Evolutionary conservation across 1,140 invertebrate species (phyloP), one percentile per base, ranked within the genome.

Genomic region (Stegodyphus mimosarum): DNA sequence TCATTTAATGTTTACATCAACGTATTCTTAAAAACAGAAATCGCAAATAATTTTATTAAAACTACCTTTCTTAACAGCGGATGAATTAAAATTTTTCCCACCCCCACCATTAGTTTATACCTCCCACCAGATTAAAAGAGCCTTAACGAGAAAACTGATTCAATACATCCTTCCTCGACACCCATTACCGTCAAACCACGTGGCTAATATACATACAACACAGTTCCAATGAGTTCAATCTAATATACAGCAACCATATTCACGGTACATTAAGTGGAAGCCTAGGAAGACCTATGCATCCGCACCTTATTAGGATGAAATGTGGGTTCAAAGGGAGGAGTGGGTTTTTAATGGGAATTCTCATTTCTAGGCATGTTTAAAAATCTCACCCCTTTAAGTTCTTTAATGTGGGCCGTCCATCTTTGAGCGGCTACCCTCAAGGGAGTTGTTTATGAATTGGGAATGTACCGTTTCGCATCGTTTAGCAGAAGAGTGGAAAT

Each of bases 361-460:
- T 51, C 70, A 72, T 72, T 51, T 72, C 49, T 72, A 51, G 50
- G 11, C 49, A 51, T 72, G 50, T 72, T 72, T 51, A 72, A 72
- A 72, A 72, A 51, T 51, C 17, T 51, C 52, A 52, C 70, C 70
- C 49, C 70, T 4, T 69, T 51, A 72, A 7, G 70, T 51, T n/a
- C 52, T 51, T 51, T 72, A 72, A 72, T 72, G 70, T 17, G 49
- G 49, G 48, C 49, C 70, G 50, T 72, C 49, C 70, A 51, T 72
- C 70, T 72, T 72, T 72, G 49, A 17, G 50, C 50, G 52, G 50
- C 52, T 72, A 50, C 10, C 33, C 70, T n/a, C 70, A 7, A 9
- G 70, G 17, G 70, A 17, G 70, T 49, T 72, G 70, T 72, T 72
- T 72, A 72, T 72, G 70, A 72, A 72, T 72, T n/a, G 70, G 70